Conservation (phyloP, 2,113 vertebrate species). For the Andinoacara biseriatus region DNA sequence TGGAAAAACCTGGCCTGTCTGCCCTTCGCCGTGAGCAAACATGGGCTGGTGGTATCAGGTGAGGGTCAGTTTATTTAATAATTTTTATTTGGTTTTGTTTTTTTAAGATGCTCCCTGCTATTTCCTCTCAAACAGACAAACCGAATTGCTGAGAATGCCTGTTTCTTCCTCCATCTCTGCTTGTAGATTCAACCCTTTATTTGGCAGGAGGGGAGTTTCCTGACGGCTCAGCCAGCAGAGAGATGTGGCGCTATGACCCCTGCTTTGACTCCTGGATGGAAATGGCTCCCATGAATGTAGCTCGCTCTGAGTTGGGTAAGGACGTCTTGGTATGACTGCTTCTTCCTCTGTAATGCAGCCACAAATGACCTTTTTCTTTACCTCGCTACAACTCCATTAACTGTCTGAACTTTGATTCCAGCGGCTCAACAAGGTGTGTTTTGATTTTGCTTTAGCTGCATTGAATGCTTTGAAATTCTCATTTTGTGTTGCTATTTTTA, state of each 20-base stretch:
- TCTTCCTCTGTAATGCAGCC: background rate
- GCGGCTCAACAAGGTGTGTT: background rate
- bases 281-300: constrained; percentile 85
- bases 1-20: constrained; percentile 84
- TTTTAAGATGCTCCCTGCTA: background rate
- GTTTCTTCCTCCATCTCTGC: background rate
- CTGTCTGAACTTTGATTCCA: background rate
- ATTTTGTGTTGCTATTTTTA: too few relatives aligned
- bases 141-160: background rate
- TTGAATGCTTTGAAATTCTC: too few relatives aligned
- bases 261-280: constrained; percentile 85
- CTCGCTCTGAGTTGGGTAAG: constrained; percentile 83
- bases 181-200: constrained; percentile 79
- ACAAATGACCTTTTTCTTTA: background rate
- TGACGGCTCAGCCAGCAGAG: constrained; percentile 83
- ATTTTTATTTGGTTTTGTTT: too few relatives aligned
- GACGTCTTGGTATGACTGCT: background rate
- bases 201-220: constrained; percentile 85
- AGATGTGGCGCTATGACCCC: constrained; percentile 86
- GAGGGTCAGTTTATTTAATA: constrained; percentile 39
- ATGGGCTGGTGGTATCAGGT: constrained; percentile 84
- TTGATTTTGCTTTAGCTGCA: background rate
- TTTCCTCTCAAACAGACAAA: background rate
- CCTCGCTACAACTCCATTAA: background rate
- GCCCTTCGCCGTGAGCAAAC: constrained; percentile 85